A percentile compares a stretch with the other conserved stretches of the same genome.
Conservation (phyloP, 2,797 vertebrate genomes). For the Lerista edwardsae region DNA sequence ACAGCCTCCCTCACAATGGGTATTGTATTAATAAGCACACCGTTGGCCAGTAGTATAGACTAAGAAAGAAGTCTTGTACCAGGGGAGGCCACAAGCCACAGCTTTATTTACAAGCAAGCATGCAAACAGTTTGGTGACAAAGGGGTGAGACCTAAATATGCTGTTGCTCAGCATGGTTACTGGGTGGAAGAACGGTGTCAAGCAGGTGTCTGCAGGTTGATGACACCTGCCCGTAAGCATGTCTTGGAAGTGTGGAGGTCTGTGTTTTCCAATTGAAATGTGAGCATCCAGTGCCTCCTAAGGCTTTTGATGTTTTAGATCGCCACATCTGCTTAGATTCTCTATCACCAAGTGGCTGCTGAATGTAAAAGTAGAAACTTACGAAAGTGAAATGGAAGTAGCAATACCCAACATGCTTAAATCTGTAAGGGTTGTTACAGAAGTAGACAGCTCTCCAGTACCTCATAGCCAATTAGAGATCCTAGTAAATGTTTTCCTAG, state of each 20-base stretch:
- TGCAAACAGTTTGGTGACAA: neutral
- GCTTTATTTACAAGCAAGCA: neutral
- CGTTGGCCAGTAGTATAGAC: neutral
- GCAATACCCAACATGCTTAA: neutral
- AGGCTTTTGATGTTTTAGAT: neutral
- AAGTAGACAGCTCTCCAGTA: neutral
- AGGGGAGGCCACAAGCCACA: neutral
- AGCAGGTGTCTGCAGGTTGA: no score
- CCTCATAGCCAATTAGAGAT: neutral
- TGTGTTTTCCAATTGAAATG: neutral
- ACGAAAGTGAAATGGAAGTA: neutral
- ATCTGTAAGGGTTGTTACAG: neutral
- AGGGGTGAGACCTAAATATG: neutral
- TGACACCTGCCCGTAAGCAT: neutral
- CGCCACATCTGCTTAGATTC: neutral
- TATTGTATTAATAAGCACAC: neutral
- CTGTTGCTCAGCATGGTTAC: neutral
- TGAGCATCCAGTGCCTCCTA: neutral
- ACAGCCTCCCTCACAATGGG: neutral
- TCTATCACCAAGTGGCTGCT: neutral
- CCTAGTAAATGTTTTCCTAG: neutral
- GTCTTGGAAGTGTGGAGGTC: neutral
- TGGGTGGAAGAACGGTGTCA: neutral
- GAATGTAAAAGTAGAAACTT: neutral
- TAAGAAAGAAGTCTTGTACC: neutral